Base-by-base conservation (phyloP, 1,140 invertebrate species). In the Cephus cinctus region DNA sequence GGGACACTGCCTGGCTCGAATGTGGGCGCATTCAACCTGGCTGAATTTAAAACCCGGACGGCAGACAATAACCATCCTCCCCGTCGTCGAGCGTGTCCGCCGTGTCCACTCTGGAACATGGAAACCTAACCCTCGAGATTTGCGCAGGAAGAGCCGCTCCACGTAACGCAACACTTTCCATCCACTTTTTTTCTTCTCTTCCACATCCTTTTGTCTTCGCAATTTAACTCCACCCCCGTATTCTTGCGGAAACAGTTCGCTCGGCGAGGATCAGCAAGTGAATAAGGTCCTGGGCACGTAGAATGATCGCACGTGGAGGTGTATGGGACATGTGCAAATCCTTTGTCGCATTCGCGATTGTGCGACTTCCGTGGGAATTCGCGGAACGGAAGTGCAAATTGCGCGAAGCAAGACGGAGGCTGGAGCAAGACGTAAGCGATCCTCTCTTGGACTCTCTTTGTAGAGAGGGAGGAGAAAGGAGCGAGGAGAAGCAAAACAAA, bases 331-430 rank as follows among this genome's bases (percentile, higher is more conserved):
- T 58, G 48, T 42, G 59, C 58, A 40, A 65, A 63, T 59, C 55
- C 47, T 63, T 66, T 63, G 50, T 63, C 54, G 49, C 48, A 25
- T 50, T 43, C 56, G 56, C 62, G 65, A 71, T 69, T 69, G 67
- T 70, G 46, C 58, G 54, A 70, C 60, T 75, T 70, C 67, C 69
- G 71, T 73, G 72, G 72, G 71, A 75, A 73, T 73, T 71, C 59
- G 57, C 59, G 53, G 63, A 75, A 71, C 71, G 71, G 72, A 75
- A 75, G 69, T 73, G 69, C 72, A 72, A 71, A 63, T 70, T 66
- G 52, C 63, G 57, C 51, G 22, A 4, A 27, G 8, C 5, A 18
- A 18, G 14, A 43, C 11, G n/a, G n/a, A n/a, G n/a, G n/a, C n/a
- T n/a, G n/a, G n/a, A 14, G 9, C 11, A 43, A 38, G n/a, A 35